Evolutionary conservation across 1,140 invertebrate species (phyloP).

Genomic region (Aphaenogaster ashmeadi): DNA sequence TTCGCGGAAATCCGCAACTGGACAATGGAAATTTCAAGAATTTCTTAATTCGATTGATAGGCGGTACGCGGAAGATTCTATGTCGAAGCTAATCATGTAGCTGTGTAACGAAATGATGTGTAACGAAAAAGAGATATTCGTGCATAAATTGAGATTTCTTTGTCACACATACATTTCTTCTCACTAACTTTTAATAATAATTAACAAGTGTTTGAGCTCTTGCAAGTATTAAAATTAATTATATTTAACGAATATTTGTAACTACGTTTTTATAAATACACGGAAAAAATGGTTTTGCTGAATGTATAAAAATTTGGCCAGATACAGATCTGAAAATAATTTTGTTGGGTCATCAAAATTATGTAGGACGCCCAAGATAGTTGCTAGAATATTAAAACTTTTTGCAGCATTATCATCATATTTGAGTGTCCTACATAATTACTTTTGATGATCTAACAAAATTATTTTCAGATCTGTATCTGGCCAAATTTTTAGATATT

Average conservation of each 20-base stretch:
- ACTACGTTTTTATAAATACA: no score
- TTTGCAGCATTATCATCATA: no score
- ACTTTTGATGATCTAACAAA: no score
- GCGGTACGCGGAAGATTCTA: background rate
- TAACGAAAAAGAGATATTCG: background rate
- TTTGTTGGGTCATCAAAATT: no score
- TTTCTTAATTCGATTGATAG: constrained; percentile 17
- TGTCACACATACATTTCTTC: background rate
- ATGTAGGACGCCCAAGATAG: no score
- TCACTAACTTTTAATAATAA: background rate
- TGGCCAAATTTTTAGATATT: no score
- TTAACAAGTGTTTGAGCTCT: background rate
- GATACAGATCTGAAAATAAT: no score
- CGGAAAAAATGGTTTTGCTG: no score
- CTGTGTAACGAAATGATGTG: background rate
- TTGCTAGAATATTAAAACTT: no score
- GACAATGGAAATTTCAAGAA: constrained; percentile 34
- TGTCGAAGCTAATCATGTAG: background rate
- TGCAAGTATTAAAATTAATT: background rate
- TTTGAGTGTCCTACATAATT: no score
- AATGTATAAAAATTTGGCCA: no score
- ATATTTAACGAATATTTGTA: background rate
- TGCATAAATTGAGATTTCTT: background rate
- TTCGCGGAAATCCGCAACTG: constrained; percentile 31
- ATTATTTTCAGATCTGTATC: no score